These are phyloP conservation scores for Pseudochirops corinnae DNA, from an alignment of 2,797 vertebrate species.

Conservation along the genomic window DNA sequence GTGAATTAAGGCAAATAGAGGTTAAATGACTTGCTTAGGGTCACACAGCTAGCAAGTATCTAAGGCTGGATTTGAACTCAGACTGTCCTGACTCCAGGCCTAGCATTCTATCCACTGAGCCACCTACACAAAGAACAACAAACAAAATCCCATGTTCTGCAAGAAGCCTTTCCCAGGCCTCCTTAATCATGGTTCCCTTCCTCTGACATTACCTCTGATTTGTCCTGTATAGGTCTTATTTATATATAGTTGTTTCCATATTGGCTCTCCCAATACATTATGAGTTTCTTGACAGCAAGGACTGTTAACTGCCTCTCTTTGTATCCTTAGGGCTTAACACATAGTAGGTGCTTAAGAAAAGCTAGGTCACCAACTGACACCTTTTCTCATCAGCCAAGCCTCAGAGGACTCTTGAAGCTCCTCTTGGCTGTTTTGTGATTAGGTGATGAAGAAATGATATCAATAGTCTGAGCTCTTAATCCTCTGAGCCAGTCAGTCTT, in stretches of 20 bases:
- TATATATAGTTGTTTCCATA: background rate
- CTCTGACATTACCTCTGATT: background rate
- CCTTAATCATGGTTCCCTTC: background rate
- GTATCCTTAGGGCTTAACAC: background rate
- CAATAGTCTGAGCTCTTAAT: background rate
- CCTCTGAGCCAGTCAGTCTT: background rate
- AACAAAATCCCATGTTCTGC: background rate
- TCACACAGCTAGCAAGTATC: background rate
- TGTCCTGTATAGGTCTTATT: background rate
- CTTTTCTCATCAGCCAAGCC: background rate
- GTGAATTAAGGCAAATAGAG: background rate
- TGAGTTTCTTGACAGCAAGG: background rate
- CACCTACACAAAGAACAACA: too few relatives aligned
- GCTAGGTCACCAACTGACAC: background rate
- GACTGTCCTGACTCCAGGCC: background rate
- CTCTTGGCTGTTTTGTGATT: background rate
- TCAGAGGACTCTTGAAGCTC: background rate
- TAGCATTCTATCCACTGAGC: background rate
- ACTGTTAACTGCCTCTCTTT: background rate
- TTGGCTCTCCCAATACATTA: background rate
- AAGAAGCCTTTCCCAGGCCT: background rate
- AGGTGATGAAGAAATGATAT: background rate
- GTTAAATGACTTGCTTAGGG: background rate
- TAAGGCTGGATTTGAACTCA: background rate
- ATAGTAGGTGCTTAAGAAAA: background rate